These are phyloP conservation scores for Zeuzera pyrina DNA, from an alignment of 2,888 invertebrate genomes.

Conservation along the genomic window DNA sequence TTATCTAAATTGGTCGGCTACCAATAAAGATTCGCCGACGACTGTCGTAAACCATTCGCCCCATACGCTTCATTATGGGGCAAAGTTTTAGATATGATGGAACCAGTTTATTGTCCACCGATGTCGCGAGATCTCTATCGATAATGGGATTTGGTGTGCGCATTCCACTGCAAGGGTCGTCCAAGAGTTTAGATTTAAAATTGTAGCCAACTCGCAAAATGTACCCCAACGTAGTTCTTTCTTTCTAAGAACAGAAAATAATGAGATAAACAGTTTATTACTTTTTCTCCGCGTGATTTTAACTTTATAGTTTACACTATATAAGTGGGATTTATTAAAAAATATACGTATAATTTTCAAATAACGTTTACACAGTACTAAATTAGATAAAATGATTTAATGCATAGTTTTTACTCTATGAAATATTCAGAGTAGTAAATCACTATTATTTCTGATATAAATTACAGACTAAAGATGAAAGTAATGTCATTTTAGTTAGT, in stretches of 20 bases:
- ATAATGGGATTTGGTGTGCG: conserved; percentile 57
- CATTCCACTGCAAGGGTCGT: not conserved
- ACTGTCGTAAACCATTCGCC: conserved; percentile 71
- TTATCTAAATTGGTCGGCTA: conserved; percentile 73
- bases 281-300: too few relatives aligned
- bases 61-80: conserved; percentile 73
- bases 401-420: conserved; percentile 9
- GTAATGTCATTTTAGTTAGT: conserved; percentile 32
- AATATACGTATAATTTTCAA: too few relatives aligned
- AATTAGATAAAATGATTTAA: too few relatives aligned
- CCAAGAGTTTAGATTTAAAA: not conserved
- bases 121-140: conserved; percentile 70
- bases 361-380: too few relatives aligned
- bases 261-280: too few relatives aligned
- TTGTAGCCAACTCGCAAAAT: not conserved
- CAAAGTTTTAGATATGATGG: conserved; percentile 73
- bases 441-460: conserved; percentile 19
- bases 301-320: too few relatives aligned
- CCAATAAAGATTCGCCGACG: conserved; percentile 71
- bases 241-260: too few relatives aligned
- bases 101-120: conserved; percentile 71
- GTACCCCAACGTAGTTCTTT: too few relatives aligned
- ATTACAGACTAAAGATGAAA: conserved; percentile 20
- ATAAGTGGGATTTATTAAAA: too few relatives aligned
- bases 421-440: conserved; percentile 9